A percentile compares a stretch with the other conserved stretches of the same genome.
These are phyloP conservation scores for Hybognathus amarus DNA, from an alignment of 2,797 vertebrate genomes.

Conservation along the genomic window DNA sequence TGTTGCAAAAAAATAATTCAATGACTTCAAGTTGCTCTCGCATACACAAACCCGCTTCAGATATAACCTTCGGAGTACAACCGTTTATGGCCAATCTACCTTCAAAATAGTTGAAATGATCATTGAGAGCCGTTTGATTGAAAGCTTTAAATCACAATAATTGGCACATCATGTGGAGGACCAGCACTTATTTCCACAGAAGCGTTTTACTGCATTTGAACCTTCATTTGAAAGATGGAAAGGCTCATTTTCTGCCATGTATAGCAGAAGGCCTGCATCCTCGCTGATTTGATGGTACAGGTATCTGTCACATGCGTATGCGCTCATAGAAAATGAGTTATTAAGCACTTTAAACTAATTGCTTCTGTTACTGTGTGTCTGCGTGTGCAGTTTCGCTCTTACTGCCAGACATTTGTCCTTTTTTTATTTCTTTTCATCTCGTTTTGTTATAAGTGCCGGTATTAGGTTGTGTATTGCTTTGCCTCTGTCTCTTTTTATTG, in stretches of 20 bases:
- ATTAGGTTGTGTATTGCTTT: background rate
- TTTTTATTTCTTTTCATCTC: background rate
- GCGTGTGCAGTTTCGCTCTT: conserved; percentile 11
- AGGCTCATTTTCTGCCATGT: conserved; percentile 19
- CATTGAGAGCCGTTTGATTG: conserved; percentile 16
- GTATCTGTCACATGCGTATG: conserved; percentile 18
- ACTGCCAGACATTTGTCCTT: background rate
- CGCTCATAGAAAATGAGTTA: conserved; percentile 9
- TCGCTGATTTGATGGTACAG: background rate
- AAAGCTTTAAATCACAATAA: conserved; percentile 41
- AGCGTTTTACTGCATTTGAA: conserved; percentile 8
- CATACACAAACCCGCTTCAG: background rate
- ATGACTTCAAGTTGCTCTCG: background rate
- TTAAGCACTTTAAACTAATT: conserved; percentile 62
- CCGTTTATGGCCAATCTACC: conserved; percentile 4
- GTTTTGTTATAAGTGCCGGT: background rate
- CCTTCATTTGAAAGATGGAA: conserved; percentile 28
- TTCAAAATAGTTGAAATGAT: conserved; percentile 19
- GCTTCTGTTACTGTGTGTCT: conserved; percentile 37
- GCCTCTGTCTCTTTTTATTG: background rate
- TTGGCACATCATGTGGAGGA: conserved; percentile 4
- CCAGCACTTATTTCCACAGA: background rate
- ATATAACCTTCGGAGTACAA: conserved; percentile 6
- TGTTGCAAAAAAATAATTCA: background rate
- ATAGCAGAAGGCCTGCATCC: background rate